Conservation (phyloP, 2,888 invertebrate genomes). For the Molanna angustata region DNA sequence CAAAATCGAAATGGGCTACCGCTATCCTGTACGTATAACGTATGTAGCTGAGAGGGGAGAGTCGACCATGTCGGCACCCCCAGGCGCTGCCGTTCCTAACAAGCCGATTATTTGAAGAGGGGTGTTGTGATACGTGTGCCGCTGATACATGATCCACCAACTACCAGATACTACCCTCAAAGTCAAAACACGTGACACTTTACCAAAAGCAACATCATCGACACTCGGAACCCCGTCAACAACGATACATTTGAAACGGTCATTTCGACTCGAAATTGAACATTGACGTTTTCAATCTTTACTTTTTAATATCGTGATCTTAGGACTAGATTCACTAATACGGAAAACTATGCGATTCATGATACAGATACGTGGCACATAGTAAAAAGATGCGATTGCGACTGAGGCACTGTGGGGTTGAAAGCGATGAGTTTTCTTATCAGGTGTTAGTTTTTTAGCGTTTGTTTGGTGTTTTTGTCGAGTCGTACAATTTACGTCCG, state of each 20-base stretch:
- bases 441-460: not conserved
- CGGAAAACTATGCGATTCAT: not conserved
- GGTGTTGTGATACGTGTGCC: conserved; percentile 19
- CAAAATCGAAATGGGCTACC: no score
- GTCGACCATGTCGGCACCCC: not conserved
- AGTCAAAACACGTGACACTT: no score
- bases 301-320: not conserved
- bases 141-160: conserved; percentile 21
- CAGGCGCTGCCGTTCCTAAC: conserved; percentile 16
- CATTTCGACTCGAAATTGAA: not conserved
- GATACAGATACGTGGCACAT: not conserved
- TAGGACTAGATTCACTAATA: not conserved
- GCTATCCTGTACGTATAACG: no score
- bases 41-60: not conserved
- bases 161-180: conserved; percentile 1
- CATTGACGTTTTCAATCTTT: not conserved
- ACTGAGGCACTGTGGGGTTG: not conserved
- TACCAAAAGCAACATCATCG: no score
- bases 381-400: not conserved
- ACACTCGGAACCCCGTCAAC: no score
- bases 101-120: conserved; percentile 29
- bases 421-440: not conserved
- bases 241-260: not conserved
- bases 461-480: not conserved
- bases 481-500: conserved; percentile 6